A percentile compares a stretch with the other conserved stretches of the same genome.
phyloP scores from a whole-genome alignment of 2,797 vertebrate genomes.

The Discoglossus pictus region DNA sequence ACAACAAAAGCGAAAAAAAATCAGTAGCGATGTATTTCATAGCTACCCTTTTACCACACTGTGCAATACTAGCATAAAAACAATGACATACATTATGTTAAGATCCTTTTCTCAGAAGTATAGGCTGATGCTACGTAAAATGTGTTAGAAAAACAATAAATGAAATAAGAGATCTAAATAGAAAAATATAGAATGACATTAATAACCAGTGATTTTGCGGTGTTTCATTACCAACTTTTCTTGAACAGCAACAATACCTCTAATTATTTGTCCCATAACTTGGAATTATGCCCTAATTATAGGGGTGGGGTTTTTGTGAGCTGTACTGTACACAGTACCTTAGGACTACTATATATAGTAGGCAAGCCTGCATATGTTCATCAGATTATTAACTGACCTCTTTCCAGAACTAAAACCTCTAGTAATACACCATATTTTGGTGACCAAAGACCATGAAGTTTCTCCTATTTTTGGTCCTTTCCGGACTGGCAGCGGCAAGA shows the following conservation, averaged over 20 bases:
- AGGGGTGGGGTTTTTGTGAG: not conserved
- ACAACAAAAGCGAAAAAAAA: no score
- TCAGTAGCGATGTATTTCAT: no score
- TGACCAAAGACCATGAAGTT: slow-evolving; percentile 22
- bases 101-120: no score
- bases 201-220: not conserved
- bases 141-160: not conserved
- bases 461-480: slow-evolving; percentile 24
- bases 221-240: not conserved
- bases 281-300: slow-evolving; percentile 19
- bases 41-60: no score
- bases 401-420: no score
- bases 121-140: no score
- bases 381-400: not conserved
- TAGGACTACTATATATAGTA: slow-evolving; percentile 25
- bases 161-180: slow-evolving; percentile 17
- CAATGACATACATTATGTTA: no score
- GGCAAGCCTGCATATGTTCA: not conserved
- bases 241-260: slow-evolving; percentile 6
- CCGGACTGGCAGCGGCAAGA: slow-evolving; percentile 11
- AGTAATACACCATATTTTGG: no score
- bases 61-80: no score
- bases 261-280: slow-evolving; percentile 5
- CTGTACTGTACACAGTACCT: not conserved
- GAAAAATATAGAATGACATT: slow-evolving; percentile 11